Conservation (phyloP, 2,888 invertebrate species). For the Allygus modestus region DNA sequence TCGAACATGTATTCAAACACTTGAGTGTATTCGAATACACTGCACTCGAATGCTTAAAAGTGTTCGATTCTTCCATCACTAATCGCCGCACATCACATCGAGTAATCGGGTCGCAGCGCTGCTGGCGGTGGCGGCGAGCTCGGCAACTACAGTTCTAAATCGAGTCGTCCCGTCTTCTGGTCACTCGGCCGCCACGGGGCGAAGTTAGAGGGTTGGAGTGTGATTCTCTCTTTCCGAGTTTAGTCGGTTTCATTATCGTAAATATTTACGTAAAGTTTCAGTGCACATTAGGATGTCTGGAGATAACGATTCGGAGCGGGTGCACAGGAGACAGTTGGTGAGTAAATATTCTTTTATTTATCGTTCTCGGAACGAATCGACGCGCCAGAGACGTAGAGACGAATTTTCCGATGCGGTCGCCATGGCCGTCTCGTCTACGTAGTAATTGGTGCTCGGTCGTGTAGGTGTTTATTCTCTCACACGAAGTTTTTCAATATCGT, state of each 20-base stretch:
- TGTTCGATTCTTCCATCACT: too few relatives aligned
- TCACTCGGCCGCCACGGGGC: constrained; percentile 16
- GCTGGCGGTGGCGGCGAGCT: not conserved
- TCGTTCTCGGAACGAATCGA: not conserved
- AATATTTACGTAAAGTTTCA: constrained; percentile 40
- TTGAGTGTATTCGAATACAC: too few relatives aligned
- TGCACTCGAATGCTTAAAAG: too few relatives aligned
- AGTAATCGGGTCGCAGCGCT: not conserved
- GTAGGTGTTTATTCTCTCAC: not conserved
- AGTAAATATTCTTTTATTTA: not conserved
- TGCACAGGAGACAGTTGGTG: constrained; percentile 27
- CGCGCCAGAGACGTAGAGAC: too few relatives aligned
- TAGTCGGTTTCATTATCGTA: constrained; percentile 15
- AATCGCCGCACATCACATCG: too few relatives aligned
- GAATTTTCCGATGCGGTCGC: constrained; percentile 19
- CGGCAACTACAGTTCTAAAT: constrained; percentile 4
- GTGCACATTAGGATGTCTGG: constrained; percentile 1
- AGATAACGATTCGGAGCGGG: constrained; percentile 6
- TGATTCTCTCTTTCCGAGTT: not conserved
- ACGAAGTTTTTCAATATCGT: not conserved
- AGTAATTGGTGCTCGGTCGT: not conserved
- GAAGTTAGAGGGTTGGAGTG: not conserved
- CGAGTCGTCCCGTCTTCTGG: not conserved
- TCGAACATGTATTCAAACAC: too few relatives aligned
- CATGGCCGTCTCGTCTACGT: not conserved